These are phyloP conservation scores for Atrichornis clamosus DNA, from an alignment of 2,113 vertebrate species.

Conservation along the genomic window DNA sequence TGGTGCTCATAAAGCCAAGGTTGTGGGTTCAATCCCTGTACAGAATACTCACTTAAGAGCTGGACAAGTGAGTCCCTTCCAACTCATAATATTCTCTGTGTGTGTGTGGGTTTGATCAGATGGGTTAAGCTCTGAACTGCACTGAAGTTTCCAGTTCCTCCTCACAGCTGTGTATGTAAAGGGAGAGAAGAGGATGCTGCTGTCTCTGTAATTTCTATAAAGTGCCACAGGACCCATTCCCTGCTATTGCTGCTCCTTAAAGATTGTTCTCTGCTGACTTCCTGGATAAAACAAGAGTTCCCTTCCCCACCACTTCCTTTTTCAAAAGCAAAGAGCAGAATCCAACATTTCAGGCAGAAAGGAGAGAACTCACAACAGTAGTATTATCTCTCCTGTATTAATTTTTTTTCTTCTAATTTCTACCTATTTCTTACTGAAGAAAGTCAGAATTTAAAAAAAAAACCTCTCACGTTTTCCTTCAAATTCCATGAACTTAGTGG, in stretches of 20 bases:
- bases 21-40: not conserved
- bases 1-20: not conserved
- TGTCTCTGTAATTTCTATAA: not conserved
- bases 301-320: not conserved
- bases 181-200: not conserved
- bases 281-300: not conserved
- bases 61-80: too few species aligned
- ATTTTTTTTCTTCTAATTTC: not conserved
- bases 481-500: not conserved
- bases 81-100: not conserved
- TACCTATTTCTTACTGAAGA: not conserved
- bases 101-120: not conserved
- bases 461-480: rapidly evolving
- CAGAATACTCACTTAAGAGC: not conserved
- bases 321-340: not conserved
- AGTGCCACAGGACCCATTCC: not conserved
- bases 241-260: not conserved
- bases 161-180: not conserved
- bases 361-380: not conserved
- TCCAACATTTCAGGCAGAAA: not conserved
- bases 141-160: not conserved
- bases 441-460: not conserved
- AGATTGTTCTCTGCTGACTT: not conserved
- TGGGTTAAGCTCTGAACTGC: not conserved
- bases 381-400: not conserved